A percentile compares a stretch with the other conserved stretches of the same genome.
Evolutionary conservation across 2,888 invertebrate genomes (phyloP).

Genomic region (Conchocele bisecta): DNA sequence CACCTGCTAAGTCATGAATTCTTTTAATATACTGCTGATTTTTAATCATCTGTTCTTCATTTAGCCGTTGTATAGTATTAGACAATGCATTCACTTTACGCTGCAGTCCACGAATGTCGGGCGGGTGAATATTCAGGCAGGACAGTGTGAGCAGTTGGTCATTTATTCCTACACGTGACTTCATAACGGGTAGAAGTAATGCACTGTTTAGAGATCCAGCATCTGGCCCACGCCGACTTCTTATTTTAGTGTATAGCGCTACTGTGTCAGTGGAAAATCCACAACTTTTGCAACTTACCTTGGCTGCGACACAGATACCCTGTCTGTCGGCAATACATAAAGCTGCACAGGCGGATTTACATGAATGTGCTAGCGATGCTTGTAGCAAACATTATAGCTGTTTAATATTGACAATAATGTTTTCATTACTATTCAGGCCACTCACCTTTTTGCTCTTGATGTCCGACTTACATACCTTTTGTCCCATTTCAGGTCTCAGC

Average conservation of each 20-base stretch:
- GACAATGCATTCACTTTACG: neutral
- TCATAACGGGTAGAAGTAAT: neutral
- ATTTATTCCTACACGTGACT: neutral
- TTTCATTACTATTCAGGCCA: no score
- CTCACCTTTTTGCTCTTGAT: no score
- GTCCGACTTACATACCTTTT: no score
- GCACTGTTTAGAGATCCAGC: neutral
- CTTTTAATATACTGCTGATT: constrained; percentile 5
- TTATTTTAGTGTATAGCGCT: constrained; percentile 1
- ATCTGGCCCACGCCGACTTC: neutral
- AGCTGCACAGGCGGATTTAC: neutral
- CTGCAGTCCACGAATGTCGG: neutral
- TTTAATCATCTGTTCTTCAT: neutral
- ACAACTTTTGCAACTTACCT: neutral
- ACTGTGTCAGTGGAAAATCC: neutral
- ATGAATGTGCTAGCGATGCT: no score
- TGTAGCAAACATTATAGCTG: no score
- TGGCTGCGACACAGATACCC: neutral
- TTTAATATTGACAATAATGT: no score
- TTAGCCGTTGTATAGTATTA: neutral
- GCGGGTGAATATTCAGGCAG: constrained; percentile 1
- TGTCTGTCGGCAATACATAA: neutral
- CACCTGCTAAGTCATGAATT: constrained; percentile 2
- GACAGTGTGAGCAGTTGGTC: neutral
- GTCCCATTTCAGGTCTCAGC: no score